Evolutionary conservation across 2,113 vertebrate genomes (phyloP), one percentile per base, ranked within the genome.

Genomic region (Galbula dea): DNA sequence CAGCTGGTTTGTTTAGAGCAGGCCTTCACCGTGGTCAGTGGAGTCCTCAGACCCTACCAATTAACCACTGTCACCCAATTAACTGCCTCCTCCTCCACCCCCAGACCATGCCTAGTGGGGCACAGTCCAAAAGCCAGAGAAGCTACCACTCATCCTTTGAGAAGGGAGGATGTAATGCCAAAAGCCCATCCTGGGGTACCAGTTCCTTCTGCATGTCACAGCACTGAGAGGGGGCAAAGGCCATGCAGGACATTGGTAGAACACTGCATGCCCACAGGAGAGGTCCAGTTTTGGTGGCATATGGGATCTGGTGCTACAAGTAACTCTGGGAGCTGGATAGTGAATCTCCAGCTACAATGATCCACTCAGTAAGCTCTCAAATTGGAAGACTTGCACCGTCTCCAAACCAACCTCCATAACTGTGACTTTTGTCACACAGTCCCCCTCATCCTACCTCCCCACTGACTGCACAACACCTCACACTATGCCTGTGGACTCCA

Each of bases 101-200:
- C 26, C 29, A 66, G 14, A 32, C 55, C 1, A 87, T 16, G 29
- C 34, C 46, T 75, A 57, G 49, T 6, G 43, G 3, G 39, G 10
- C 32, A 8, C 0, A 46, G 34, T 32, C 30, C 86, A 73, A 85
- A 65, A 66, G 20, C 10, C 49, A 66, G 30, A 11, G 26, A 57
- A 89, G 69, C 10, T 27, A n/a, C 7, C 11, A 23, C 22, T 72
- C 18, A n/a, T 49, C 49, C 54, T 79, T 46, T 36, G 36, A 68
- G 37, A 83, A 46, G 13, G 18, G 19, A 74, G 10, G 7, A 34
- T 6, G 18, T 13, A 39, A 66, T 58, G 49, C 12, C 51, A 36
- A 68, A 84, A 88, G 27, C 32, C 10, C 7, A 0, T 17, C 21
- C 0, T 0, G 5, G 43, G 10, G 21, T 58, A 41, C 32, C 24